Evolutionary conservation across 2,113 vertebrate genomes (phyloP).

Genomic region (Chaetodon auriga): DNA sequence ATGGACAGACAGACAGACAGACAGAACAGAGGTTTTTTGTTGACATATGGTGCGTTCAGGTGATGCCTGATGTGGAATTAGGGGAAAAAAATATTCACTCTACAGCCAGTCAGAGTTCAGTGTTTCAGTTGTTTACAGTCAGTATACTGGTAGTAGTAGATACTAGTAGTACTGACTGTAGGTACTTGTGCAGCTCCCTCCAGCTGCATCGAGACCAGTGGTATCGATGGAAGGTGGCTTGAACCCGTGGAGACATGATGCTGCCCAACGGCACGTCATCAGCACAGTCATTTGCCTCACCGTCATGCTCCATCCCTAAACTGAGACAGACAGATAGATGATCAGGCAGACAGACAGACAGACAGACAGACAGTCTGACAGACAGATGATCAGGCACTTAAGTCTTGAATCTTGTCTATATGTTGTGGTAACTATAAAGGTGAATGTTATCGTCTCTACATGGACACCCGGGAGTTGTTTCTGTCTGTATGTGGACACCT

Average conservation of each 20-base stretch:
- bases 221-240: constrained; percentile 95
- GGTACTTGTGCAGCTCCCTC: constrained; percentile 92
- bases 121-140: background rate
- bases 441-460: background rate
- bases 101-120: background rate
- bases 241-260: constrained; percentile 97
- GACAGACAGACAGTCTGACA: constrained; percentile 18
- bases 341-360: background rate
- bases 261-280: constrained; percentile 95
- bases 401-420: background rate
- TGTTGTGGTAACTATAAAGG: background rate
- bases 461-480: background rate
- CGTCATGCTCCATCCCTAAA: constrained; percentile 96
- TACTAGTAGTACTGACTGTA: constrained; percentile 84
- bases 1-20: constrained; percentile 4
- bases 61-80: no score
- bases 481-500: background rate
- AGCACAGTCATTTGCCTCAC: constrained; percentile 92
- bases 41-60: background rate
- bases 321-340: constrained; percentile 75
- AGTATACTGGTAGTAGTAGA: background rate
- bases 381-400: constrained; percentile 1
- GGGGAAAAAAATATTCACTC: background rate
- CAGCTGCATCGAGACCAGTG: constrained; percentile 98
- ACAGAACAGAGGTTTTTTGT: no score